phyloP scores from a whole-genome alignment of 2,113 vertebrate genomes.

The Dicaeum eximium region DNA sequence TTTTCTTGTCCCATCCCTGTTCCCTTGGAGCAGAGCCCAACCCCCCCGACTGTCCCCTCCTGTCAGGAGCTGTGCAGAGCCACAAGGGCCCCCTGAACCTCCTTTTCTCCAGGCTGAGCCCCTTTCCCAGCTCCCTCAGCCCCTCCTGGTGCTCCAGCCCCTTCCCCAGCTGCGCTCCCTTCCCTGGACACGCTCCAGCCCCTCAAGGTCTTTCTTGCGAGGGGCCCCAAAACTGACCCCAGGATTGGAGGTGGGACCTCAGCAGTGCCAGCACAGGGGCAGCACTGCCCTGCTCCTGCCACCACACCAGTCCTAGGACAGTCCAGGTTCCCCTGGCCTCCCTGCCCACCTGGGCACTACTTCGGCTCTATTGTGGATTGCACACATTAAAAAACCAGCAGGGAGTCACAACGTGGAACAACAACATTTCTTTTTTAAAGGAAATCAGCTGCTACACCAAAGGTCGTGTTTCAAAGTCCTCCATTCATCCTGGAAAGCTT shows the following conservation, averaged over 20 bases:
- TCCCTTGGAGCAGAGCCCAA: background rate
- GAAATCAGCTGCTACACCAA: background rate
- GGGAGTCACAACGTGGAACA: background rate
- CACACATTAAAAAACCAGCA: background rate
- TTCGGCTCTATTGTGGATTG: background rate
- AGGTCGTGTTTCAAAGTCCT: background rate
- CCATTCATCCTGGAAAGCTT: background rate
- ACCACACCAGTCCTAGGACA: background rate
- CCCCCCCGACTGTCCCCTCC: rapidly evolving
- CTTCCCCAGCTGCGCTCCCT: background rate
- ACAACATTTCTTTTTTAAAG: background rate
- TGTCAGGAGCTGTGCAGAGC: background rate
- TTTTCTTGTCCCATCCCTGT: background rate
- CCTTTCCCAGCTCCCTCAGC: background rate
- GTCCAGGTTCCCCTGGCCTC: background rate
- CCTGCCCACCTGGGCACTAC: background rate
- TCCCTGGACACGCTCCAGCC: rapidly evolving
- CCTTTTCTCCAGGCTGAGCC: background rate
- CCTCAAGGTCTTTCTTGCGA: background rate
- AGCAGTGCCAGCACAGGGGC: background rate
- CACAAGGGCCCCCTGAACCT: background rate
- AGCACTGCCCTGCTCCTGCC: background rate
- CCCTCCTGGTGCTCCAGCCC: rapidly evolving
- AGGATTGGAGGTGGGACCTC: rapidly evolving
- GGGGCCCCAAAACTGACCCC: background rate